Percentiles rank a stretch among this genome's conserved stretches.
phyloP scores from a whole-genome alignment of 2,113 vertebrate species.

The Ammodytes marinus region DNA sequence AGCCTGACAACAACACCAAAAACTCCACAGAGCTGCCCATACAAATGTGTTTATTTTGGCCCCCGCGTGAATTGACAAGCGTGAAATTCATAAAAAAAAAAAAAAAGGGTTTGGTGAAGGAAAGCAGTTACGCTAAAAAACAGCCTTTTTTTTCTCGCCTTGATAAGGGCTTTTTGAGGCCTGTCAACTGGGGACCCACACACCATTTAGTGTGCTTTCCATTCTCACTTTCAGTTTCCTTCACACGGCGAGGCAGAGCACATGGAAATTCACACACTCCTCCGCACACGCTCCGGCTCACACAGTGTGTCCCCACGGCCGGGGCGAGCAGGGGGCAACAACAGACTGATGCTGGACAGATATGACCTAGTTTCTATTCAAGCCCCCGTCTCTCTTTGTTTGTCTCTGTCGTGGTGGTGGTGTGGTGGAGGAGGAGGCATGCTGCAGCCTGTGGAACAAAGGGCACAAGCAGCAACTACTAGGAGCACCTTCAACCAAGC shows the following conservation, averaged over 20 bases:
- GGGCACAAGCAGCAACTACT: slow-evolving; percentile 51
- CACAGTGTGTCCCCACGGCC: slow-evolving; percentile 54
- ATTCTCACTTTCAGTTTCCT: slow-evolving; percentile 48
- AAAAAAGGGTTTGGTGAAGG: slow-evolving; percentile 29
- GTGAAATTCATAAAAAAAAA: slow-evolving; percentile 62
- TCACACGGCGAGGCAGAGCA: slow-evolving; percentile 30
- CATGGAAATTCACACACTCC: slow-evolving; percentile 45
- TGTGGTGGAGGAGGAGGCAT: slow-evolving; percentile 60
- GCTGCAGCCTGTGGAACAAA: slow-evolving; percentile 71
- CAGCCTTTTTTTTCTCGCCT: slow-evolving; percentile 2
- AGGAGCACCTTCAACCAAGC: slow-evolving; percentile 51
- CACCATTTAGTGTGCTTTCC: slow-evolving; percentile 23
- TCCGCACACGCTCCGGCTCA: slow-evolving; percentile 26
- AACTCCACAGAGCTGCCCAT: slow-evolving; percentile 32
- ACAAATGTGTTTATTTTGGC: slow-evolving; percentile 63
- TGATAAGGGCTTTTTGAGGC: neutral
- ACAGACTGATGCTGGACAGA: slow-evolving; percentile 73
- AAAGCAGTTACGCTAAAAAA: slow-evolving; percentile 1
- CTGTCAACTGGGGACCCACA: slow-evolving; percentile 8
- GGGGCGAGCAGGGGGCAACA: slow-evolving; percentile 60
- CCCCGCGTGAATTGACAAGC: slow-evolving; percentile 50
- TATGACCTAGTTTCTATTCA: slow-evolving; percentile 85
- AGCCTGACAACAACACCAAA: slow-evolving; percentile 31
- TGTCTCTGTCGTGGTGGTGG: slow-evolving; percentile 56
- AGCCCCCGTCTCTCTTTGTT: slow-evolving; percentile 78